Base-by-base conservation (phyloP, 2,888 invertebrate species). In the Podabrus alpinus region DNA sequence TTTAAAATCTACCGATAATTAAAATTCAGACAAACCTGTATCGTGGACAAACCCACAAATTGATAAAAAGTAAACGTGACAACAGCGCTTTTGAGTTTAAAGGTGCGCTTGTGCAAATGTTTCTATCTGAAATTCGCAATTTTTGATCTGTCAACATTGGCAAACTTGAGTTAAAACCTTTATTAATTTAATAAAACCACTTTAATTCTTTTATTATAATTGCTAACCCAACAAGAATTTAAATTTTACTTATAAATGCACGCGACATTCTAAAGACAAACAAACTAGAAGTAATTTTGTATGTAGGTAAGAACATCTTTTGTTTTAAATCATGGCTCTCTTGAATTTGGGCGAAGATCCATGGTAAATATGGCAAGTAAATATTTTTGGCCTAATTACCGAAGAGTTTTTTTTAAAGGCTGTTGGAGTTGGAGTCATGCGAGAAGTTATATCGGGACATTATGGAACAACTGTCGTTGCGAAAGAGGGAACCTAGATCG, bases 381-480 rank as follows among this genome's bases (percentile, higher is more conserved):
- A 25, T 64, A 10, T 9, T 13, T 70, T 66, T 10, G 11, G 45
- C n/a, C 15, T 59, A 70, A 61, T 78, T 64, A 73, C 70, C 74
- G 69, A 66, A 16, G 73, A 72, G 71, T 15, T 68, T 15, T 69
- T 61, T 72, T 78, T 83, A 60, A 77, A 93, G 93, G 93, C 86
- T 92, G 13, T 84, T 88, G 0, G 93, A 93, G 82, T 90, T 91
- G 84, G 92, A 92, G 80, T 90, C 91, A 0, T 93, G 93, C 81
- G 91, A 92, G 81, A 90, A 90, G 75, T 84, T 93, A 17, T 90
- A 89, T 81, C 88, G 91, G 66, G 90, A 92, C 80, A 91, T 93
- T 67, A 90, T 92, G 87, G 90, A 90, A 74, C 90, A 91, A 81
- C 82, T 93, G 9, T 89, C 90, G 0, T 83, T 88, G 71, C 87